phyloP scores from a whole-genome alignment of 1,140 invertebrate genomes.

The Aphelenchoides fujianensis region DNA sequence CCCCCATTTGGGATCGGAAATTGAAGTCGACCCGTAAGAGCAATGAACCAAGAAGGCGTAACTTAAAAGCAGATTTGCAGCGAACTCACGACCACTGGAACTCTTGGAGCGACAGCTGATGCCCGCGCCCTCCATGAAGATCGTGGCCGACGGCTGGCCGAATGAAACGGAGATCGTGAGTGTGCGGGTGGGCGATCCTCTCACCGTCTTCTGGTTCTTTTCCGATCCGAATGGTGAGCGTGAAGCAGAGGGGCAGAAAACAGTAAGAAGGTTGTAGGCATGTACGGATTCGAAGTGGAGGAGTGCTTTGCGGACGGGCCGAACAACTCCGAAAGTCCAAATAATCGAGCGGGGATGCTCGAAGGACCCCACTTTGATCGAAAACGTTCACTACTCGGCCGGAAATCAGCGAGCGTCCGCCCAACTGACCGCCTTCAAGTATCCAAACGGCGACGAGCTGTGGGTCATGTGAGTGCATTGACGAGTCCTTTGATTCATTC shows the following conservation, averaged over 20 bases:
- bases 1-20: no score
- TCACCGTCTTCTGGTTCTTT: constrained; percentile 33
- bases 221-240: constrained; percentile 18
- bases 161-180: no score
- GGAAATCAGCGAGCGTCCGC: constrained; percentile 25
- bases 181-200: constrained; percentile 26
- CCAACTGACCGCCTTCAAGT: constrained; percentile 33
- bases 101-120: no score
- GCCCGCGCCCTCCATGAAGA: no score
- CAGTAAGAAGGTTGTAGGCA: constrained; percentile 39
- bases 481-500: neutral
- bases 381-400: constrained; percentile 30
- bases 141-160: no score
- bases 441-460: constrained; percentile 27
- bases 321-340: no score
- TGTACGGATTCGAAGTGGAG: constrained; percentile 26
- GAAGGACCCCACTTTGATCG: constrained; percentile 23
- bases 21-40: no score
- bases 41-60: no score
- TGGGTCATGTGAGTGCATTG: constrained; percentile 24
- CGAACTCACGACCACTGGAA: no score
- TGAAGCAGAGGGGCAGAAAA: constrained; percentile 17
- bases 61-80: no score
- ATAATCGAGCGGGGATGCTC: constrained; percentile 30
- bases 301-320: constrained; percentile 28